A percentile compares a stretch with the other conserved stretches of the same genome.
Conservation (phyloP, 2,113 vertebrate species). For the Rattus rattus region DNA sequence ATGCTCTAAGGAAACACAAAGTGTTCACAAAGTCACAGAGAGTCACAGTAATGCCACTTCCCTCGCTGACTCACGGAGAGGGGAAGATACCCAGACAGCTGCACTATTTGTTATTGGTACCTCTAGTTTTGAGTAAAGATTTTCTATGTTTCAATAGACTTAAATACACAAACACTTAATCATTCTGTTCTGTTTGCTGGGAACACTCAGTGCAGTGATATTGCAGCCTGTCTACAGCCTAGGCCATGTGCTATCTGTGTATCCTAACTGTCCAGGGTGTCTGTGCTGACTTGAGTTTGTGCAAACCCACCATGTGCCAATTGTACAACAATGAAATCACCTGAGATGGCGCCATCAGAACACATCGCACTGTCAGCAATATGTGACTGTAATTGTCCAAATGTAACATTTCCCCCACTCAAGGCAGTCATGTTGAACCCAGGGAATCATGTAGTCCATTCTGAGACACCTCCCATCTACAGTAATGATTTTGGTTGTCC, state of each 20-base stretch:
- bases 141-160: not conserved
- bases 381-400: not conserved
- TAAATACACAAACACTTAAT: not conserved
- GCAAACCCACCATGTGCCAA: fast-evolving
- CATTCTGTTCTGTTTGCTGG: not conserved
- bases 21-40: not conserved
- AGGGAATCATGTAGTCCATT: not conserved
- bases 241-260: not conserved
- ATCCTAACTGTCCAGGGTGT: no score
- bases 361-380: no score
- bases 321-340: not conserved
- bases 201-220: not conserved
- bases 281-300: no score
- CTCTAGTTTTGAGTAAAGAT: not conserved
- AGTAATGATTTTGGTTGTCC: not conserved
- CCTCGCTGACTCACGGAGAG: not conserved
- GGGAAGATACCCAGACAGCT: not conserved
- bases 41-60: not conserved
- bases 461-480: not conserved
- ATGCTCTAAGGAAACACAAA: no score
- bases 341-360: not conserved
- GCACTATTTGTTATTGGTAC: not conserved
- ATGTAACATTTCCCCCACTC: not conserved
- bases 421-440: not conserved
- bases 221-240: not conserved